phyloP scores from a whole-genome alignment of 1,140 invertebrate species.

The Camponotus pennsylvanicus region DNA sequence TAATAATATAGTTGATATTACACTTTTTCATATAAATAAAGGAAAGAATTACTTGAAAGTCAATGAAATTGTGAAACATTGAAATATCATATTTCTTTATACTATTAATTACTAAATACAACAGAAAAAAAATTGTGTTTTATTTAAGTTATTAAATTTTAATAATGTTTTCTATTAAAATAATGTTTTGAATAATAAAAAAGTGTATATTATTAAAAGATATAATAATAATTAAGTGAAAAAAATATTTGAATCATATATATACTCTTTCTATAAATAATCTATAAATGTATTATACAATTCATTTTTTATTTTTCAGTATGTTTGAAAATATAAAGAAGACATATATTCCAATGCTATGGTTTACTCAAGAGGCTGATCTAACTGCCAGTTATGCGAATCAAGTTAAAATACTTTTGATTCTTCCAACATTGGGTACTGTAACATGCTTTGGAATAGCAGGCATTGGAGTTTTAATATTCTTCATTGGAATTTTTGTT shows the following conservation, averaged over 20 bases:
- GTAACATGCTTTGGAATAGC: slow-evolving; percentile 86
- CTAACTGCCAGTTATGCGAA: slow-evolving; percentile 88
- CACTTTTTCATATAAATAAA: not conserved
- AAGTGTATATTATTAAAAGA: slow-evolving; percentile 3
- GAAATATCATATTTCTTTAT: not conserved
- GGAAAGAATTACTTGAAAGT: not conserved
- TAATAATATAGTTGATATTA: slow-evolving; percentile 39
- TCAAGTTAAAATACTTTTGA: slow-evolving; percentile 86
- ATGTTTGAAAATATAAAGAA: slow-evolving; percentile 86
- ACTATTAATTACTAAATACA: not conserved
- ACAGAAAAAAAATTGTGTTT: not conserved
- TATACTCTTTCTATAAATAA: not conserved
- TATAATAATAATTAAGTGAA: not conserved
- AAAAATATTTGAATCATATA: not conserved
- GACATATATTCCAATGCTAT: slow-evolving; percentile 90
- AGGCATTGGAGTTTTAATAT: slow-evolving; percentile 85
- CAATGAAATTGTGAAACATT: not conserved
- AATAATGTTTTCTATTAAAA: not conserved
- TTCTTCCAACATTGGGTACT: slow-evolving; percentile 85
- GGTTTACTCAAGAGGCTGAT: slow-evolving; percentile 90
- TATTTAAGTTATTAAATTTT: not conserved
- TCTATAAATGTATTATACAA: not conserved
- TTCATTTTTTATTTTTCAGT: slow-evolving; percentile 80
- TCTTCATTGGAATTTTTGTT: slow-evolving; percentile 83
- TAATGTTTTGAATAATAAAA: not conserved